Percentiles rank a stretch among this genome's conserved stretches.
Evolutionary conservation across 2,888 invertebrate genomes (phyloP).

Genomic region (Campoplex capitator): DNA sequence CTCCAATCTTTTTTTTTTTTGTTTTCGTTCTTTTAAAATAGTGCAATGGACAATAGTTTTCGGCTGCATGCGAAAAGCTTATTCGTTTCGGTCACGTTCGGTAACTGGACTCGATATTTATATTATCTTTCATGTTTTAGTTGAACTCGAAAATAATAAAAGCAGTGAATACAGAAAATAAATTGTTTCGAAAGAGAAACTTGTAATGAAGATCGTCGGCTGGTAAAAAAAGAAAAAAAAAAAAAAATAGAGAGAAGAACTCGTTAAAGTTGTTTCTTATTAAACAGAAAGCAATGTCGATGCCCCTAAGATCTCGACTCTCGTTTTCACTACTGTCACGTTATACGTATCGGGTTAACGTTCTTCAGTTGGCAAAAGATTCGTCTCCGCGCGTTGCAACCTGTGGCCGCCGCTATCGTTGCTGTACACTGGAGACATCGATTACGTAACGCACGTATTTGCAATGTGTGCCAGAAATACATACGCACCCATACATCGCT

Average conservation of each 20-base stretch:
- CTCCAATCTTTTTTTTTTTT: neutral
- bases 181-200: neutral
- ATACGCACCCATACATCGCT: conserved; percentile 5
- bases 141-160: neutral
- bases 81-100: neutral
- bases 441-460: conserved; percentile 58
- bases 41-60: neutral
- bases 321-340: conserved; percentile 53
- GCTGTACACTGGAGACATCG: conserved; percentile 39
- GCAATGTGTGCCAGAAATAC: conserved; percentile 47
- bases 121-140: neutral
- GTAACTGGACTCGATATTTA: neutral
- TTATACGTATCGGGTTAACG: conserved; percentile 53
- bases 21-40: neutral
- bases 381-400: conserved; percentile 55
- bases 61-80: neutral
- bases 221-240: neutral
- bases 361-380: conserved; percentile 46
- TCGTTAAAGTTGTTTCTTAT: conserved; percentile 14
- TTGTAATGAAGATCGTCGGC: neutral
- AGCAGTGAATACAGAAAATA: neutral
- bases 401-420: conserved; percentile 62
- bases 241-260: neutral
- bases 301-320: conserved; percentile 55
- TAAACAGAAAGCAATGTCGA: conserved; percentile 57